Conservation (phyloP, 2,113 vertebrate species). For the Platichthys stellatus region DNA sequence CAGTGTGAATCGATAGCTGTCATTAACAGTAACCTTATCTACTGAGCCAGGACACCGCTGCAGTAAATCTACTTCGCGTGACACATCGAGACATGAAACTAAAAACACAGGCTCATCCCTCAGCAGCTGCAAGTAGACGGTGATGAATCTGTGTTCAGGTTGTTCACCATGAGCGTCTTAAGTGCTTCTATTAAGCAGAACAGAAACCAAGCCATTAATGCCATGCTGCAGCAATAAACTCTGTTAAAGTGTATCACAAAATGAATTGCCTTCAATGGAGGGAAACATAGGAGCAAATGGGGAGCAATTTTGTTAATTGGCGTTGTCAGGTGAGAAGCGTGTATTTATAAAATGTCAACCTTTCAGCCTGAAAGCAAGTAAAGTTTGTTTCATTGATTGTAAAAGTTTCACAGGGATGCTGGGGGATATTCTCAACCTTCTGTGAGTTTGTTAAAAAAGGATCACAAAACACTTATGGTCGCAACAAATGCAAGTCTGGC, state of each 20-base stretch:
- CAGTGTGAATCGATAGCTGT: slow-evolving; percentile 47
- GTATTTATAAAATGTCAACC: slow-evolving; percentile 31
- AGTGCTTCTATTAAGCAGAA: slow-evolving; percentile 37
- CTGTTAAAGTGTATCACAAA: slow-evolving; percentile 23
- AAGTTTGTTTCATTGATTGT: too few species aligned
- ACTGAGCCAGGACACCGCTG: slow-evolving; percentile 28
- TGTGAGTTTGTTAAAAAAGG: too few species aligned
- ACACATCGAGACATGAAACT: slow-evolving; percentile 29
- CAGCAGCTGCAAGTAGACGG: slow-evolving; percentile 16
- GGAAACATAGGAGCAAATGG: slow-evolving; percentile 44
- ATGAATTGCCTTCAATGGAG: slow-evolving; percentile 43
- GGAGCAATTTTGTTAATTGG: slow-evolving; percentile 55
- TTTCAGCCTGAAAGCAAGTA: slow-evolving; percentile 9
- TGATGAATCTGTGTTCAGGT: slow-evolving; percentile 20
- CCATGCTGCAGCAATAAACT: slow-evolving; percentile 31
- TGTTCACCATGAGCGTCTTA: slow-evolving; percentile 33
- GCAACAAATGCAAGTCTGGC: too few species aligned
- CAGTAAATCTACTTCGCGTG: slow-evolving; percentile 52
- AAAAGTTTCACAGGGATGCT: too few species aligned
- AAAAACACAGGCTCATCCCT: slow-evolving; percentile 41
- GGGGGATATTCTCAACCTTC: too few species aligned
- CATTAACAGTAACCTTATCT: slow-evolving; percentile 57
- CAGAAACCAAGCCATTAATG: slow-evolving; percentile 47
- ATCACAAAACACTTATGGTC: too few species aligned
- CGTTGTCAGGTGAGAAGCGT: slow-evolving; percentile 27